Conservation (phyloP, 2,113 vertebrate genomes). For the Saguinus imperator region DNA sequence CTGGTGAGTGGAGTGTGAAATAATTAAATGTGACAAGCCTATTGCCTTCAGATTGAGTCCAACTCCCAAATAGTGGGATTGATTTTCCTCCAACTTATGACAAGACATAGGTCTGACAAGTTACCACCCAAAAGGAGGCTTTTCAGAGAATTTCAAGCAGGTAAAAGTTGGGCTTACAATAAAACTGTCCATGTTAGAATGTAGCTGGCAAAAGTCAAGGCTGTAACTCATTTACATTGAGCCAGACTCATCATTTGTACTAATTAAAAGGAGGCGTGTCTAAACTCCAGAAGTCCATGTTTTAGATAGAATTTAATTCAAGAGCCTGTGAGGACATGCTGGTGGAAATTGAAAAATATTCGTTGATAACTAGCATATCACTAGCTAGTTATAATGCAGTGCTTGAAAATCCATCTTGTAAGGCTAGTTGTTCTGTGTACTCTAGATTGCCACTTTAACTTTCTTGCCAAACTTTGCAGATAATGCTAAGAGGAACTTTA, state of each 20-base stretch:
- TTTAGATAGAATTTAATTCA: slow-evolving; percentile 50
- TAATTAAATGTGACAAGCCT: slow-evolving; percentile 74
- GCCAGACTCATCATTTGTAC: neutral
- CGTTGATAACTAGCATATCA: neutral
- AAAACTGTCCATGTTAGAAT: neutral
- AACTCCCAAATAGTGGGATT: slow-evolving; percentile 61
- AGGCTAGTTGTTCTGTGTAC: neutral
- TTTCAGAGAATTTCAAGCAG: slow-evolving; percentile 41
- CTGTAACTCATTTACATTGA: neutral
- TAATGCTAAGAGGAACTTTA: neutral
- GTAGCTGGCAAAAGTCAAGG: neutral
- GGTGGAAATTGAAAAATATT: slow-evolving; percentile 18
- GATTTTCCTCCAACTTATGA: slow-evolving; percentile 73
- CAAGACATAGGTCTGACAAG: slow-evolving; percentile 61
- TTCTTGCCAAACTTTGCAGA: neutral
- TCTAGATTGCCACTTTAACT: neutral
- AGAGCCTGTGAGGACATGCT: neutral
- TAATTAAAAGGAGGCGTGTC: slow-evolving; percentile 36
- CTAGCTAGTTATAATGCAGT: neutral
- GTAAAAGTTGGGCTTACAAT: neutral
- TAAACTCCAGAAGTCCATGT: neutral
- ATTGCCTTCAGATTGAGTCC: slow-evolving; percentile 68
- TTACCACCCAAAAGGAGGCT: neutral
- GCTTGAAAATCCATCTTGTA: neutral
- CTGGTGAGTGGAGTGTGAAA: slow-evolving; percentile 67